Evolutionary conservation across 2,113 vertebrate species (phyloP).

Genomic region (Prionailurus viverrinus): DNA sequence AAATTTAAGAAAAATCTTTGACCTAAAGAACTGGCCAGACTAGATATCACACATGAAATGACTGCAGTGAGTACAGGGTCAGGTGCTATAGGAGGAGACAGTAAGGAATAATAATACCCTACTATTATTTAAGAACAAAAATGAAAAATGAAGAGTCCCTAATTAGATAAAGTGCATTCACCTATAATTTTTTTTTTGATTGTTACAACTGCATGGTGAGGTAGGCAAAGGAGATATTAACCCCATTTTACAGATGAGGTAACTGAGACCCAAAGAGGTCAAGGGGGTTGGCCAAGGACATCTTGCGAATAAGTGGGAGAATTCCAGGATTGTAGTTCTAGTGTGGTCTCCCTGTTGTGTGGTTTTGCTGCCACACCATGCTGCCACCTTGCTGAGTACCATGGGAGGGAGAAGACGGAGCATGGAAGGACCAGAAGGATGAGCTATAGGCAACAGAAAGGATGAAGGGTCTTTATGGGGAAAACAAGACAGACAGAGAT

Average conservation of each 20-base stretch:
- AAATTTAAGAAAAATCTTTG: background rate
- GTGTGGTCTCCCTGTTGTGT: background rate
- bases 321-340: background rate
- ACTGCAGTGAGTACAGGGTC: background rate
- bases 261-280: background rate
- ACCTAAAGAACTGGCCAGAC: background rate
- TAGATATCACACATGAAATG: background rate
- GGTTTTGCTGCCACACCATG: background rate
- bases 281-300: background rate
- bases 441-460: background rate
- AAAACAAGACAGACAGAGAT: background rate
- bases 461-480: background rate
- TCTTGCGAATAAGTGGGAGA: background rate
- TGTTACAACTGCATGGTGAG: background rate
- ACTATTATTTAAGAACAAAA: constrained; percentile 23
- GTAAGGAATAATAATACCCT: background rate
- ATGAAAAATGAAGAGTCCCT: background rate
- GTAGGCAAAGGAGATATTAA: background rate
- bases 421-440: background rate
- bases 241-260: background rate
- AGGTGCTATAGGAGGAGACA: background rate
- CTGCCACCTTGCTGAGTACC: background rate
- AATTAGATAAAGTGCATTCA: background rate
- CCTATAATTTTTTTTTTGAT: background rate
- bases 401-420: background rate